Evolutionary conservation across 2,797 vertebrate species (phyloP).

Genomic region (Tapera naevia): DNA sequence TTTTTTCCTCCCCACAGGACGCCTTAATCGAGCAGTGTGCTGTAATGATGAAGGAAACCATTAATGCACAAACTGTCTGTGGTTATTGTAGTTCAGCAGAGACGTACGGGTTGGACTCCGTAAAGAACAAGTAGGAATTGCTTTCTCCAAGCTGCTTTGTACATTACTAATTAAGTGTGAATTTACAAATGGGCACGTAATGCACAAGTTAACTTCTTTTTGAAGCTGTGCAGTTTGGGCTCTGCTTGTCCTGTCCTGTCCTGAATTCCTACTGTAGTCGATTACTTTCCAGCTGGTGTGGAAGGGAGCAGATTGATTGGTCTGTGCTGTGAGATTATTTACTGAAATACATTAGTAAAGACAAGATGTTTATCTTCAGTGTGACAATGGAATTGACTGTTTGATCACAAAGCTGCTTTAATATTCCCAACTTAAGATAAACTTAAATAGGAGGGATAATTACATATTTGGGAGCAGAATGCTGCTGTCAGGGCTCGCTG

Average conservation of each 20-base stretch:
- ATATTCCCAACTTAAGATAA: background rate
- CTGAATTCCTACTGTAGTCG: background rate
- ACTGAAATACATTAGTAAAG: background rate
- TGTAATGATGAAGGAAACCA: constrained; percentile 99
- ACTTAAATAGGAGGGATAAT: background rate
- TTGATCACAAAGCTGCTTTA: background rate
- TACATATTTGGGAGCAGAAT: background rate
- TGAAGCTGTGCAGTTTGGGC: background rate
- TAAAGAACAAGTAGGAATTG: constrained; percentile 90
- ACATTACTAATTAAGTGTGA: background rate
- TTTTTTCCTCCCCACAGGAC: constrained; percentile 79
- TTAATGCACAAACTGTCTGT: constrained; percentile 92
- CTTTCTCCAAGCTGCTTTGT: background rate
- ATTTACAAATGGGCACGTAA: background rate
- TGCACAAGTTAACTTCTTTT: background rate
- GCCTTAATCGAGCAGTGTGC: constrained; percentile 96
- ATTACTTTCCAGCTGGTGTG: background rate
- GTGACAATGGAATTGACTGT: background rate
- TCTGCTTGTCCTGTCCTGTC: background rate
- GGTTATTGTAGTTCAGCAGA: constrained; percentile 89
- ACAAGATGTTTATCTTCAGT: background rate
- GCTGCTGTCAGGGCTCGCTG: background rate
- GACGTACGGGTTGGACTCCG: constrained; percentile 92
- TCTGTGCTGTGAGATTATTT: background rate
- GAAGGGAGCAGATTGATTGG: background rate